phyloP scores from a whole-genome alignment of 2,888 invertebrate genomes.

The Tuta absoluta region DNA sequence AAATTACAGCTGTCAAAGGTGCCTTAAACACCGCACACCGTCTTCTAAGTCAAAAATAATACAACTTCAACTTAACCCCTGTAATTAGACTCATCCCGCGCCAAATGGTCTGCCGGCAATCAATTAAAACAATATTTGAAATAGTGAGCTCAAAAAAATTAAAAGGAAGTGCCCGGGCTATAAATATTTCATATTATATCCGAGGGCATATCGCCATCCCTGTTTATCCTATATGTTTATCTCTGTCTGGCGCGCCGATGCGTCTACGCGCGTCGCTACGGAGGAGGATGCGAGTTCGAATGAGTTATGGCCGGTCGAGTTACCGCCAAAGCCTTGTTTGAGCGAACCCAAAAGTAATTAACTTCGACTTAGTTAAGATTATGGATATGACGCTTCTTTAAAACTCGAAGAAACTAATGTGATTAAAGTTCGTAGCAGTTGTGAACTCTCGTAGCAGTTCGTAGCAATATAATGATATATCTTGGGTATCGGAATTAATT shows the following conservation, averaged over 20 bases:
- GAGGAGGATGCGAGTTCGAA: conserved; percentile 62
- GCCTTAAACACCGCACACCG: conserved; percentile 48
- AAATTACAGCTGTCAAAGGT: conserved; percentile 62
- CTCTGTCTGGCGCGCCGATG: conserved; percentile 65
- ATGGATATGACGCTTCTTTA: conserved; percentile 54
- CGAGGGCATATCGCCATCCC: conserved; percentile 43
- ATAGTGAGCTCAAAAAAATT: conserved; percentile 74
- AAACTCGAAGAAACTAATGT: neutral
- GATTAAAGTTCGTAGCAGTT: neutral
- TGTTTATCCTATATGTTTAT: conserved; percentile 43
- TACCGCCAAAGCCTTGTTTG: conserved; percentile 79
- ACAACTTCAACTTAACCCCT: conserved; percentile 58
- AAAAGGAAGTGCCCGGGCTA: conserved; percentile 70
- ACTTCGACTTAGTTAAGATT: conserved; percentile 74
- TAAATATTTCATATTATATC: conserved; percentile 72
- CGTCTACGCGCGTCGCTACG: conserved; percentile 68
- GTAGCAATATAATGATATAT: too few relatives aligned
- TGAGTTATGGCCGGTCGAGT: conserved; percentile 69
- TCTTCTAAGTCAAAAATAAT: conserved; percentile 56
- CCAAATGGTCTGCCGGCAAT: conserved; percentile 77
- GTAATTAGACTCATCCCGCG: conserved; percentile 65
- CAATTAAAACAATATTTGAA: conserved; percentile 81
- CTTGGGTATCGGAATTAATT: conserved; percentile 10
- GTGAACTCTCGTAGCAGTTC: conserved; percentile 23
- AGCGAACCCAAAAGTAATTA: conserved; percentile 75